Percentiles rank a stretch among this genome's conserved stretches.
Conservation (phyloP, 1,140 invertebrate genomes). For the Ostrea denselamellosa region DNA sequence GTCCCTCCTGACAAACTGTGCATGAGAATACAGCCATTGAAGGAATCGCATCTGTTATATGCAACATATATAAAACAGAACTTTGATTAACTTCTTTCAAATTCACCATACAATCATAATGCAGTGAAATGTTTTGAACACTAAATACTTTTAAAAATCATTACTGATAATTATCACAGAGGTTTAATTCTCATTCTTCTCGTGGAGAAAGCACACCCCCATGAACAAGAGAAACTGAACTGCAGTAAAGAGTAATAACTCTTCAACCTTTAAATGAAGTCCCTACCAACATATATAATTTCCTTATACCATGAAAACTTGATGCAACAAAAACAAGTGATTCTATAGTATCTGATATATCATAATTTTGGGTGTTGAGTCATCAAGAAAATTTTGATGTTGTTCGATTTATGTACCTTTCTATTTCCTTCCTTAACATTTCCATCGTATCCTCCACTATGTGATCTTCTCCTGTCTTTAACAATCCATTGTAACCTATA, state of each 20-base stretch:
- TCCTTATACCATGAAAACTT: too few relatives aligned
- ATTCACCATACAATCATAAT: neutral
- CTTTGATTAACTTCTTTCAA: neutral
- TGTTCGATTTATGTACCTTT: neutral
- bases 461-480: constrained; percentile 67
- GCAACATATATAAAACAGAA: neutral
- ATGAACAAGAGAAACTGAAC: too few relatives aligned
- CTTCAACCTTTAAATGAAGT: too few relatives aligned
- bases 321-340: too few relatives aligned
- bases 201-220: neutral
- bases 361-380: too few relatives aligned
- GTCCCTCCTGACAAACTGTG: constrained; percentile 77
- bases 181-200: neutral
- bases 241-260: too few relatives aligned
- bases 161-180: neutral
- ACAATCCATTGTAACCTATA: constrained; percentile 72
- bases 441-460: constrained; percentile 69
- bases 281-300: too few relatives aligned
- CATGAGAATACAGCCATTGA: constrained; percentile 68
- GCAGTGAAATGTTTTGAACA: neutral
- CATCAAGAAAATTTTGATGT: neutral
- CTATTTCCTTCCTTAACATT: constrained; percentile 62
- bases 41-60: constrained; percentile 71
- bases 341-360: too few relatives aligned
- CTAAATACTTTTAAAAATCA: neutral